Evolutionary conservation across 1,140 invertebrate genomes (phyloP).

Genomic region (Ceratitis capitata): DNA sequence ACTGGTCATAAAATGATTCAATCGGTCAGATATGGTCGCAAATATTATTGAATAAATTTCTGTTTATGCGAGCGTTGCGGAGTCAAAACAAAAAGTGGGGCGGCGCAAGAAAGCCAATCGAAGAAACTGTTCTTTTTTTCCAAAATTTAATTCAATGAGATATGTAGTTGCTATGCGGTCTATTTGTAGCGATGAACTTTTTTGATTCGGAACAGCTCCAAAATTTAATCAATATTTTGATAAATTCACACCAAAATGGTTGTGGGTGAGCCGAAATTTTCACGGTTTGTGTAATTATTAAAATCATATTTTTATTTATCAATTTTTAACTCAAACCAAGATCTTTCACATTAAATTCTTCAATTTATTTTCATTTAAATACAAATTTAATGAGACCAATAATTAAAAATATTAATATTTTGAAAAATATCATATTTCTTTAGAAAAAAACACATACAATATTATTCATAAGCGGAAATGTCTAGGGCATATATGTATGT

Average conservation of each 20-base stretch:
- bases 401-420: too few species aligned
- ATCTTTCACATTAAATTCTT: too few species aligned
- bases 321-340: too few species aligned
- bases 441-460: background rate
- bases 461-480: background rate
- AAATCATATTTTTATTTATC: too few species aligned
- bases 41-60: background rate
- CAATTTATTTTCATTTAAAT: too few species aligned
- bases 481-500: background rate
- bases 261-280: too few species aligned
- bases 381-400: too few species aligned
- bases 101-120: background rate
- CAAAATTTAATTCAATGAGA: background rate
- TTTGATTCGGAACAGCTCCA: background rate
- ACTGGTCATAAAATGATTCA: conserved; percentile 5
- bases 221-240: too few species aligned
- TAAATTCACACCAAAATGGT: too few species aligned
- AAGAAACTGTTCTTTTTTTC: background rate
- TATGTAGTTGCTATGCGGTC: background rate
- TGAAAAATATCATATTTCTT: too few species aligned
- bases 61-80: too few species aligned
- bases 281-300: too few species aligned
- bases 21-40: background rate
- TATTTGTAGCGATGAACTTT: background rate
- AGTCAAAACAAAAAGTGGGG: background rate